These are phyloP conservation scores for Eumeta japonica DNA, from an alignment of 1,140 invertebrate genomes.

Conservation along the genomic window DNA sequence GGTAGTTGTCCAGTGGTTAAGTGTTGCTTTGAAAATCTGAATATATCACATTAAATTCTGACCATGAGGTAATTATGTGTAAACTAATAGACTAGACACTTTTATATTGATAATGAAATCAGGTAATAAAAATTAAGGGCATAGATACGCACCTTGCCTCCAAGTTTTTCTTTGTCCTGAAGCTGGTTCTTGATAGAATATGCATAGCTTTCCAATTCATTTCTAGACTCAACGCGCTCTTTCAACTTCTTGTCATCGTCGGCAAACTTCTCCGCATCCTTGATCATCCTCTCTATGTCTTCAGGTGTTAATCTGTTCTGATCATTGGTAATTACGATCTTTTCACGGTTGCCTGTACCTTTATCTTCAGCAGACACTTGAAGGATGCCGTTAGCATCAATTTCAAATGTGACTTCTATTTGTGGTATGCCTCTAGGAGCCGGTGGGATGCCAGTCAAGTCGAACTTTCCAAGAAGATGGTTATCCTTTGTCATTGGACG, in stretches of 20 bases:
- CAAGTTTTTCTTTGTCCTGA: constrained; percentile 96
- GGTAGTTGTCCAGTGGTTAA: too few relatives aligned
- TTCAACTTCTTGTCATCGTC: constrained; percentile 98
- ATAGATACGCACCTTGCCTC: constrained; percentile 72
- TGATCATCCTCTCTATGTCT: constrained; percentile 98
- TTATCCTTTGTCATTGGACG: constrained; percentile 99
- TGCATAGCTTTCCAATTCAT: constrained; percentile 95
- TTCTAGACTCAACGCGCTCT: constrained; percentile 92
- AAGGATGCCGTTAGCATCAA: constrained; percentile 97
- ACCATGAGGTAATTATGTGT: not conserved
- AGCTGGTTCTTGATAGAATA: constrained; percentile 98
- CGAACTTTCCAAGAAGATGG: constrained; percentile 96
- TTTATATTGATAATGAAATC: too few relatives aligned
- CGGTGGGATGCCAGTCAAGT: constrained; percentile 96
- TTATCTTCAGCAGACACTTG: constrained; percentile 97
- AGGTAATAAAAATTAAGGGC: too few relatives aligned
- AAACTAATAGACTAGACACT: too few relatives aligned
- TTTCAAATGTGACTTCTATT: constrained; percentile 99
- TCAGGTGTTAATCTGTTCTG: constrained; percentile 95
- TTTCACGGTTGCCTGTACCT: constrained; percentile 96
- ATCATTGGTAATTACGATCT: constrained; percentile 98
- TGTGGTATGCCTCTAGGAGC: constrained; percentile 97
- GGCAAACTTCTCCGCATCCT: constrained; percentile 97
- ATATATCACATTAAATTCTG: not conserved
- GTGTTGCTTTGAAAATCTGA: too few relatives aligned